Base-by-base conservation (phyloP, 35 echinoderm and acorn worm species). In the Ophiothrix spiculata region DNA sequence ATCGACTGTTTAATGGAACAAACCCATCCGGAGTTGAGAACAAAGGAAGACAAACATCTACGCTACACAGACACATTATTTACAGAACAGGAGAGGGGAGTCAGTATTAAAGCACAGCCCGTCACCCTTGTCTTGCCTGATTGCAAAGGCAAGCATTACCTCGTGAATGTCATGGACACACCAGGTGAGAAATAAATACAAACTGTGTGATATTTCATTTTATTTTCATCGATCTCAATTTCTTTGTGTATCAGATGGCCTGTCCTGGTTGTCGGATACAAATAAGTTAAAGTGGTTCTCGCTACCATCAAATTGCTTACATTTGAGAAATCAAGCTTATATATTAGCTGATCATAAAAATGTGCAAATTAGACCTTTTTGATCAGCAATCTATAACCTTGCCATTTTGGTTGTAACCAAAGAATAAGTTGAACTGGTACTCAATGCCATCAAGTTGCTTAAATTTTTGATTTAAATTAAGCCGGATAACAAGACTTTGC, bases 1-100 rank as follows among this genome's bases (percentile, higher is more conserved):
- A 91, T 97, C 38, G 95, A 97, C 46, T 97, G 95, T 80, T 74
- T 97, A 33, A 89, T 97, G 86, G 95, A 97, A 74, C 95, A 97
- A 63, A 97, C 95, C 19, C 95, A 97, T 56, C 95, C 95, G 35
- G 95, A 97, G 21, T 73, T 97, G 42, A 81, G 84, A 76, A 83
- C 82, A 8, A 93, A 97, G 38, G 91, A 97, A 1, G 95, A 97
- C 69, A 79, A 79, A 82, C 87, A 97, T 87, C 38, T 97, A 8
- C 80, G 91, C 23, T 97, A 97, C 75, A 93, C 91, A 91, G 95
- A 97, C 83, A 97, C 95, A 64, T 64, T 97, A 0, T 91, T 93
- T 77, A 97, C 95, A 76, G 95, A 97, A 35, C 85, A 93, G 81
- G 95, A 97, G 96, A 83, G 96, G 37, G 96, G 96, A 75, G 96